Evolutionary conservation across 2,113 vertebrate genomes (phyloP), one percentile per base, ranked within the genome.

Genomic region (Ranitomeya imitator): DNA sequence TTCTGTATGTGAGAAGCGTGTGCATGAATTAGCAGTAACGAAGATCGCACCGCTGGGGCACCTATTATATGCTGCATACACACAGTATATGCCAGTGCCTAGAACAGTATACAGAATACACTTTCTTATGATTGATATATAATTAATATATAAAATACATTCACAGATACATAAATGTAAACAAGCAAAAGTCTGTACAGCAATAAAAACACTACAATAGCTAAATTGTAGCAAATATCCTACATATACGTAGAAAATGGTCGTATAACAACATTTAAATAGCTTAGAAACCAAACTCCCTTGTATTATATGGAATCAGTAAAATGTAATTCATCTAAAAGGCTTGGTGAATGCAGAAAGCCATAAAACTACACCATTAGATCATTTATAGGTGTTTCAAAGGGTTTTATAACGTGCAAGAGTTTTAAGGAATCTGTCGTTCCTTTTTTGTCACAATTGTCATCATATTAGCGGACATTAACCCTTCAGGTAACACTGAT

Each of bases 381-480:
- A 18, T 54, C 18, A 0, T 88, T 88, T 88, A 88, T 88, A 78
- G 80, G 87, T 16, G 80, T 54, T 88, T 84, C 78, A 78, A 76
- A 67, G 23, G 83, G 60, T 83, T 88, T 88, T 88, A 84, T 83
- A 65, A 83, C 13, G 81, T 88, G 87, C 59, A 71, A 80, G 63
- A 81, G 76, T 71, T 69, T 80, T 37, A 45, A 81, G 63, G 86
- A 79, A 85, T 23, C 87, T 59, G 87, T 79, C 87, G 71, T 63
- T 85, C 26, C 57, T 69, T 85, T 69, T 88, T 79, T 31, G 86
- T 87, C 86, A 87, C 86, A 87, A 79, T 45, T 69, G 73, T 85
- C 81, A 77, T 85, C 82, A 71, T 83, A 88, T 88, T 88, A 88
- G 82, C 16, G 59, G 87, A 85, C 87, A 79, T 84, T 88, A 88